These are phyloP conservation scores for Emmelina monodactyla DNA, from an alignment of 2,888 invertebrate genomes.

Conservation along the genomic window DNA sequence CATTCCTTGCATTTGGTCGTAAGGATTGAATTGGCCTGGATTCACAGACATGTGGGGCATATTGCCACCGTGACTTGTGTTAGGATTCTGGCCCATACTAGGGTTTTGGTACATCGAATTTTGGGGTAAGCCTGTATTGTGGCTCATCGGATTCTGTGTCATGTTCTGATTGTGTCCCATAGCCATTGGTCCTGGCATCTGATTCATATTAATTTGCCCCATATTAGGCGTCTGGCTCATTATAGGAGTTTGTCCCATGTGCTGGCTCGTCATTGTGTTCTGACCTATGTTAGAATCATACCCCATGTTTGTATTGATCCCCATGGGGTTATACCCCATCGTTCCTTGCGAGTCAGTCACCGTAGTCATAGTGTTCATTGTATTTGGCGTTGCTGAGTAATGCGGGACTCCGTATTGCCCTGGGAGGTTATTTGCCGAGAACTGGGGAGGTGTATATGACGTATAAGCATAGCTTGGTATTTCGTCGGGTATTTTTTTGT, in stretches of 20 bases:
- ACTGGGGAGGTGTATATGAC: slow-evolving; percentile 44
- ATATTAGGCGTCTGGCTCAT: too few relatives aligned
- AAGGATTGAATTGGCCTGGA: slow-evolving; percentile 17
- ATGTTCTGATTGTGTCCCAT: too few relatives aligned
- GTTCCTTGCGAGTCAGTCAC: slow-evolving; percentile 34
- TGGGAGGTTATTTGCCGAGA: slow-evolving; percentile 22
- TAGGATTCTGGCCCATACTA: slow-evolving; percentile 11
- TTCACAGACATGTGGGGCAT: too few relatives aligned
- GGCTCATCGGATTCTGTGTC: too few relatives aligned
- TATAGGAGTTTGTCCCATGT: too few relatives aligned
- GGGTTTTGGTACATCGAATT: slow-evolving; percentile 13
- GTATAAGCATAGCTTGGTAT: slow-evolving; percentile 28
- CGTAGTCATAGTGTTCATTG: slow-evolving; percentile 29
- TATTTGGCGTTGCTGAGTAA: slow-evolving; percentile 28
- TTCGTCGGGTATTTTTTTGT: slow-evolving; percentile 32
- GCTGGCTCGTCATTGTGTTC: too few relatives aligned
- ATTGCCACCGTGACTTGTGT: too few relatives aligned
- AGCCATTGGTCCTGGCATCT: too few relatives aligned
- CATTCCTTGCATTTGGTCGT: slow-evolving; percentile 18
- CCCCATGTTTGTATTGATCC: too few relatives aligned
- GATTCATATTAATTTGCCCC: too few relatives aligned
- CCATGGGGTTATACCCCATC: too few relatives aligned
- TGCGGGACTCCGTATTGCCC: slow-evolving; percentile 40
- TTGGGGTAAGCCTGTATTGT: slow-evolving; percentile 20
- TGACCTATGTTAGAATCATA: too few relatives aligned